Evolutionary conservation across 2,113 vertebrate species (phyloP).

Genomic region (Pimephales promelas): DNA sequence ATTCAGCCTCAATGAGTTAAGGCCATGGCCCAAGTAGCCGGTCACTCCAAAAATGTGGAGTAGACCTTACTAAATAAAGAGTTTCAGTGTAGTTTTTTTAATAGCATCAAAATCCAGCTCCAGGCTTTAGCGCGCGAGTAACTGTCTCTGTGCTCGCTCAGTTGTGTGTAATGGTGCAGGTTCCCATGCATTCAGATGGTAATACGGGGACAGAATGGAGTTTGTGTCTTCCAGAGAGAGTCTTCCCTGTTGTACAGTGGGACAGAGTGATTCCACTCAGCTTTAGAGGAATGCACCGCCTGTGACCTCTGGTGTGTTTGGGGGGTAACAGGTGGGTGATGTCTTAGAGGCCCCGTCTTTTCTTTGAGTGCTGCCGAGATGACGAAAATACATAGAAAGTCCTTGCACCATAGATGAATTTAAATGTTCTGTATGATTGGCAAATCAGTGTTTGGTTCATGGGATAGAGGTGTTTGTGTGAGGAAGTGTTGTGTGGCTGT

Average conservation of each 20-base stretch:
- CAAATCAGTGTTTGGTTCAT: background rate
- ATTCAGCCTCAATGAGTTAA: slow-evolving; percentile 61
- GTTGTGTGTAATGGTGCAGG: slow-evolving; percentile 66
- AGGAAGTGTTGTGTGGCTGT: background rate
- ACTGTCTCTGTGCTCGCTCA: slow-evolving; percentile 51
- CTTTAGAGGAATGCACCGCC: slow-evolving; percentile 59
- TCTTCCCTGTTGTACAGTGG: slow-evolving; percentile 50
- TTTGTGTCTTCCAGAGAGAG: slow-evolving; percentile 51
- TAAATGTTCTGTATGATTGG: background rate
- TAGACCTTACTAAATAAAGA: slow-evolving; percentile 45
- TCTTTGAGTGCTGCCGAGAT: background rate
- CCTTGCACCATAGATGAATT: background rate
- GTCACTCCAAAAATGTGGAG: slow-evolving; percentile 62
- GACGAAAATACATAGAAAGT: background rate
- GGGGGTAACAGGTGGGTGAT: slow-evolving; percentile 68
- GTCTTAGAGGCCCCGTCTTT: slow-evolving; percentile 34
- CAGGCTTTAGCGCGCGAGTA: slow-evolving; percentile 63
- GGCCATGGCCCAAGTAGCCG: slow-evolving; percentile 42
- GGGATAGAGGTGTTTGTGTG: background rate
- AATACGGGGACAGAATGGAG: slow-evolving; percentile 70
- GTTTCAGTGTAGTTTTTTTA: slow-evolving; percentile 3
- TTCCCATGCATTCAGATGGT: slow-evolving; percentile 79
- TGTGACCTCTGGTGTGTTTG: slow-evolving; percentile 55
- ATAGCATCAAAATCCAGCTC: slow-evolving; percentile 59
- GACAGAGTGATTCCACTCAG: slow-evolving; percentile 53